These are phyloP conservation scores for Scaptomyza cyrtandrae DNA, from an alignment of 2,888 invertebrate genomes.

Conservation along the genomic window DNA sequence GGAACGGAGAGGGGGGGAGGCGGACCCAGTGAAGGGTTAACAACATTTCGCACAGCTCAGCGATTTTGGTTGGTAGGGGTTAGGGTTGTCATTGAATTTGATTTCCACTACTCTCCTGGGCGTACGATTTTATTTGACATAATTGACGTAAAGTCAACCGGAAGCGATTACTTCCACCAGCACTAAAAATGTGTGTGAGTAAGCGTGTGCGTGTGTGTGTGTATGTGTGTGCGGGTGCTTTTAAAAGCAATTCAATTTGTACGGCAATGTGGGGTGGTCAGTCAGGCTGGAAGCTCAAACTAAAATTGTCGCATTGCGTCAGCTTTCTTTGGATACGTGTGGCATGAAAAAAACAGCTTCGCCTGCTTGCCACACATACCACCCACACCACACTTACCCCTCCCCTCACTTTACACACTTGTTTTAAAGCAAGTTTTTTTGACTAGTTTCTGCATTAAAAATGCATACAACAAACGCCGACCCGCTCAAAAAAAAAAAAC, in stretches of 20 bases:
- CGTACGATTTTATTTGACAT: slow-evolving; percentile 57
- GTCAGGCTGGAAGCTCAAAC: slow-evolving; percentile 39
- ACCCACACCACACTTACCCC: slow-evolving; percentile 5
- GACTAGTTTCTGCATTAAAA: slow-evolving; percentile 66
- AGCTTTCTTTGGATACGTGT: slow-evolving; percentile 46
- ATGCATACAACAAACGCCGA: slow-evolving; percentile 60
- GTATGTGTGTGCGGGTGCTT: slow-evolving; percentile 17
- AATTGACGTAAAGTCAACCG: slow-evolving; percentile 76
- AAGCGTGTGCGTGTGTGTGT: slow-evolving; percentile 19
- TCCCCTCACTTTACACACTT: neutral
- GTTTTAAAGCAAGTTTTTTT: slow-evolving; percentile 43
- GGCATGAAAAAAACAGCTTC: slow-evolving; percentile 10
- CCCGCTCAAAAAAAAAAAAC: slow-evolving; percentile 6
- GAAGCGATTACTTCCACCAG: slow-evolving; percentile 72
- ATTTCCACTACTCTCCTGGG: slow-evolving; percentile 35
- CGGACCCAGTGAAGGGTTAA: slow-evolving; percentile 45
- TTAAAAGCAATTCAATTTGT: slow-evolving; percentile 71
- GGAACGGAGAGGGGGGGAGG: neutral
- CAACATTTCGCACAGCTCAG: slow-evolving; percentile 47
- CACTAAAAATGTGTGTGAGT: slow-evolving; percentile 14
- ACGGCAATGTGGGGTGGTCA: slow-evolving; percentile 38
- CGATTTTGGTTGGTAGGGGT: slow-evolving; percentile 6
- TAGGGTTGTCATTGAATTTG: slow-evolving; percentile 52
- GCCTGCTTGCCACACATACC: slow-evolving; percentile 21
- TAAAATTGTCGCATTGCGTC: slow-evolving; percentile 70